A percentile compares a stretch with the other conserved stretches of the same genome.
phyloP scores from a whole-genome alignment of 2,888 invertebrate genomes.

The Saturnia japonica region DNA sequence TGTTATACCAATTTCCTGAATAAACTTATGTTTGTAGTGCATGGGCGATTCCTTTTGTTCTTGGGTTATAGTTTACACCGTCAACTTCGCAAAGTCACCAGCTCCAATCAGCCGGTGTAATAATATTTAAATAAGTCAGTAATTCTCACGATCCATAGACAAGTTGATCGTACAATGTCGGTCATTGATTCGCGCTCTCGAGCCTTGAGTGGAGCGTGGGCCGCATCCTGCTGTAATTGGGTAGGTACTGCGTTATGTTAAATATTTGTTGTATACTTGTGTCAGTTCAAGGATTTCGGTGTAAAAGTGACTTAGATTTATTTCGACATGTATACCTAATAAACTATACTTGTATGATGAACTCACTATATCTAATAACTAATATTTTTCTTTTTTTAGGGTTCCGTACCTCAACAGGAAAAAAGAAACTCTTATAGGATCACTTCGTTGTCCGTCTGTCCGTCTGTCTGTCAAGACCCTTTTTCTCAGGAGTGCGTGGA shows the following conservation, averaged over 20 bases:
- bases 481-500: no score
- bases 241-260: slow-evolving; percentile 14
- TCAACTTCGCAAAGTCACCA: not conserved
- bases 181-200: slow-evolving; percentile 48
- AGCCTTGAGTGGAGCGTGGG: slow-evolving; percentile 48
- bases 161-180: slow-evolving; percentile 42
- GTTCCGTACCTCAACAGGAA: no score
- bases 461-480: no score
- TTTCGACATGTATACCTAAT: slow-evolving; percentile 1
- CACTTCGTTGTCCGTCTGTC: no score
- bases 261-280: slow-evolving; percentile 10
- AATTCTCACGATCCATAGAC: slow-evolving; percentile 15
- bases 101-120: not conserved
- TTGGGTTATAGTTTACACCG: not conserved
- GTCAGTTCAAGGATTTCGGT: slow-evolving; percentile 21
- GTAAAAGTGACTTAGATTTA: slow-evolving; percentile 18
- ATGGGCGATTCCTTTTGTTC: not conserved
- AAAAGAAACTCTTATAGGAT: no score
- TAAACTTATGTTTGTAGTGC: not conserved
- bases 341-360: slow-evolving; percentile 1
- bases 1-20: not conserved
- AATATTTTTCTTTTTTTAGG: no score
- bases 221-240: slow-evolving; percentile 41
- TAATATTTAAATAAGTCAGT: slow-evolving; percentile 3
- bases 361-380: not conserved